These are phyloP conservation scores for Melanotus villosus DNA, from an alignment of 2,888 invertebrate genomes.

Conservation along the genomic window DNA sequence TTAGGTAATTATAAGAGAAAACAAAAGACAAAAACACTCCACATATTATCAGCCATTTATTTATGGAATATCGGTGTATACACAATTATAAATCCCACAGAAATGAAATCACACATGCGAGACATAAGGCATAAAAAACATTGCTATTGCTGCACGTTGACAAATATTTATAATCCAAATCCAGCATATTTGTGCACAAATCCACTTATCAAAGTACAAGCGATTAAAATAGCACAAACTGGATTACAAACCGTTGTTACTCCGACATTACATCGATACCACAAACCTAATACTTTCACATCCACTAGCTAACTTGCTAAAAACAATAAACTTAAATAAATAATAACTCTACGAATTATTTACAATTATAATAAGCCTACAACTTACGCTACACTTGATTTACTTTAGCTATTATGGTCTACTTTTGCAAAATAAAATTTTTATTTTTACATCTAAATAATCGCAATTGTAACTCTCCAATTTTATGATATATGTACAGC, in stretches of 20 bases:
- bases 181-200: not conserved
- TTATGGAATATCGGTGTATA: slow-evolving; percentile 50
- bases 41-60: slow-evolving; percentile 46
- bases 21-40: not conserved
- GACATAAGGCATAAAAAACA: slow-evolving; percentile 47
- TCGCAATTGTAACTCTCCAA: slow-evolving; percentile 30
- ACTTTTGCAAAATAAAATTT: slow-evolving; percentile 29
- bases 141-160: slow-evolving; percentile 45
- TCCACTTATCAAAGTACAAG: slow-evolving; percentile 1
- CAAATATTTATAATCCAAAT: slow-evolving; percentile 1
- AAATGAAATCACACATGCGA: slow-evolving; percentile 52
- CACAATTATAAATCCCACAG: slow-evolving; percentile 49
- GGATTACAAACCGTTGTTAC: slow-evolving; percentile 1
- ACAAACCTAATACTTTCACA: slow-evolving; percentile 46
- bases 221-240: not conserved
- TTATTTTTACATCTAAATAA: slow-evolving; percentile 22
- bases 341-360: slow-evolving; percentile 29
- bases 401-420: slow-evolving; percentile 2
- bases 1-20: too few species aligned
- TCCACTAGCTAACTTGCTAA: slow-evolving; percentile 33
- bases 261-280: slow-evolving; percentile 19
- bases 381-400: slow-evolving; percentile 4
- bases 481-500: slow-evolving; percentile 33
- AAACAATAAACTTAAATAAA: slow-evolving; percentile 28
- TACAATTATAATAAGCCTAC: slow-evolving; percentile 27